These are phyloP conservation scores for Proterorhinus semilunaris DNA, from an alignment of 2,113 vertebrate genomes.

Conservation along the genomic window DNA sequence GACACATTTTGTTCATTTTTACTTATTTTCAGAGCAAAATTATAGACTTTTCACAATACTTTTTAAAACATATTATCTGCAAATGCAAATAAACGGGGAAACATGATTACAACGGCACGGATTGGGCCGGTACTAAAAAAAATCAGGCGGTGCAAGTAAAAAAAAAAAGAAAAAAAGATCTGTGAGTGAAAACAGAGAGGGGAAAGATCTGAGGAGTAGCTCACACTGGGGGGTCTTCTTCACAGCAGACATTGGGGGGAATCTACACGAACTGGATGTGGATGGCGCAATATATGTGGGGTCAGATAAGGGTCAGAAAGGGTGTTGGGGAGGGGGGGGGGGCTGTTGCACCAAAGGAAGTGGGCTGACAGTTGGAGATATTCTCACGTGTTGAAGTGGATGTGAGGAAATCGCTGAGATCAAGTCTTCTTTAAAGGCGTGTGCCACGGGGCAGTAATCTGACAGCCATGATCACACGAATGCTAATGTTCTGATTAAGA, in stretches of 20 bases:
- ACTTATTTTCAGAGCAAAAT: no score
- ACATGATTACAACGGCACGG: no score
- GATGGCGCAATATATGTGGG: constrained; percentile 4
- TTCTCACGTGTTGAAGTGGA: constrained; percentile 16
- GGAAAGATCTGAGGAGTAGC: background rate
- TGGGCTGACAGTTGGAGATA: constrained; percentile 28
- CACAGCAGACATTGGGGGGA: constrained; percentile 25
- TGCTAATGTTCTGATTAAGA: background rate
- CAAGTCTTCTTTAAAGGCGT: background rate
- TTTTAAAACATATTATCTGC: no score
- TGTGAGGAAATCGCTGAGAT: background rate
- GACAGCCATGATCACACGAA: background rate
- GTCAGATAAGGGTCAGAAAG: constrained; percentile 18
- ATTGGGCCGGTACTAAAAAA: background rate
- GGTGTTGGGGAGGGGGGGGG: no score
- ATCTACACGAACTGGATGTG: background rate
- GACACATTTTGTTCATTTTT: no score
- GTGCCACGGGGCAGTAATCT: background rate
- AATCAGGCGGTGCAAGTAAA: constrained; percentile 1
- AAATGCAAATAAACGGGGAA: no score
- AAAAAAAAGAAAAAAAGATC: background rate
- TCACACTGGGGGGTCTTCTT: constrained; percentile 34
- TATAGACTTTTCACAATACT: no score
- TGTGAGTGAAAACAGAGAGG: background rate
- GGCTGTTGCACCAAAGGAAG: constrained; percentile 7